Percentiles rank a stretch among this genome's conserved stretches.
phyloP scores from a whole-genome alignment of 2,888 invertebrate genomes.

The Parthenolecanium corni region DNA sequence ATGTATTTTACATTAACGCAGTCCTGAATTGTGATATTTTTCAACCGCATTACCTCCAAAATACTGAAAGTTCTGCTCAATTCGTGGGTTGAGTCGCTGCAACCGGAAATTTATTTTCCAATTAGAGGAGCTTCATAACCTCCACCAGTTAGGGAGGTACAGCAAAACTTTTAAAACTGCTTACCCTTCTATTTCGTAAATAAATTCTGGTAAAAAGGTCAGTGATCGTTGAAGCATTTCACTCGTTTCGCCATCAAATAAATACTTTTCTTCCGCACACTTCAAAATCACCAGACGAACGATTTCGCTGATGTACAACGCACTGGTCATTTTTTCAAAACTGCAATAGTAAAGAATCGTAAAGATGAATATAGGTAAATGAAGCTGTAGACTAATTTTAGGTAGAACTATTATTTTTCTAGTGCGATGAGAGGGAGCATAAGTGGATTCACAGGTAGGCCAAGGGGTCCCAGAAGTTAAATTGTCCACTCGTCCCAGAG shows the following conservation, averaged over 20 bases:
- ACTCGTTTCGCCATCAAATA: constrained; percentile 11
- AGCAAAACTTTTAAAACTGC: too few species aligned
- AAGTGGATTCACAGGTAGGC: too few species aligned
- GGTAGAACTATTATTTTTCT: too few species aligned
- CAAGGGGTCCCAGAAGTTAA: too few species aligned
- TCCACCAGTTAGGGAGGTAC: too few species aligned
- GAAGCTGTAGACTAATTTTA: too few species aligned
- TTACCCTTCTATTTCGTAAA: constrained; percentile 17
- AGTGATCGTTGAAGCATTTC: background rate
- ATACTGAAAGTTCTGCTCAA: constrained; percentile 8
- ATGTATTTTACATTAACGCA: constrained; percentile 20
- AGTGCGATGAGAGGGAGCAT: too few species aligned
- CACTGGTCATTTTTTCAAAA: constrained; percentile 15
- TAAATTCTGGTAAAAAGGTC: constrained; percentile 2
- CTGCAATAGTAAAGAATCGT: constrained; percentile 1
- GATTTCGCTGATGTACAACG: constrained; percentile 12
- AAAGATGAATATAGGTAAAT: too few species aligned
- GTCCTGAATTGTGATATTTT: constrained; percentile 1
- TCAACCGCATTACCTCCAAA: constrained; percentile 10
- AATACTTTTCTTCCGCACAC: constrained; percentile 2
- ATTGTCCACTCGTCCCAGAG: too few species aligned
- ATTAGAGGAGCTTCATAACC: too few species aligned
- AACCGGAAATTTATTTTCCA: background rate
- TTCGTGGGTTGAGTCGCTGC: background rate
- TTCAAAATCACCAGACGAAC: constrained; percentile 10